Evolutionary conservation across 1,140 invertebrate species (phyloP).

Genomic region (Drosophila equinoxialis): DNA sequence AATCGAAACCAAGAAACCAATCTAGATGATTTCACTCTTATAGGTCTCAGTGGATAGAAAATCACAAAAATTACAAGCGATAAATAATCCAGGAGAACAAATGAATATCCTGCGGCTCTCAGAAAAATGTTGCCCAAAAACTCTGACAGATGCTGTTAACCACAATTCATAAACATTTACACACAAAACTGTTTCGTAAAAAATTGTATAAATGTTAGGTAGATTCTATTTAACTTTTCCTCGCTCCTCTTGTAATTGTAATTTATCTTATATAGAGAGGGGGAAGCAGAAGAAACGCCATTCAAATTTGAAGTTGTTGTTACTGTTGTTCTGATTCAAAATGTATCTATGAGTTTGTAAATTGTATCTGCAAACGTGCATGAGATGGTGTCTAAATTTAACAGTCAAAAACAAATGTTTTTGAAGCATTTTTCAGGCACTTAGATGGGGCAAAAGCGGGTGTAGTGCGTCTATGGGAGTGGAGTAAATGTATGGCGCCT

Average conservation of each 20-base stretch:
- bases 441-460: neutral
- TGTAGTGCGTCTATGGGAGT: neutral
- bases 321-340: slow-evolving; percentile 24
- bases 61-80: slow-evolving; percentile 42
- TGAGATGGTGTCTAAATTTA: slow-evolving; percentile 64
- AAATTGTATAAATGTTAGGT: slow-evolving; percentile 43
- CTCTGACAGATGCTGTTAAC: slow-evolving; percentile 59
- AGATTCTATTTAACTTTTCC: slow-evolving; percentile 64
- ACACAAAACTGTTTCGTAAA: slow-evolving; percentile 33
- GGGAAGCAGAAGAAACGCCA: slow-evolving; percentile 15
- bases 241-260: slow-evolving; percentile 6
- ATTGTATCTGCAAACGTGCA: slow-evolving; percentile 34
- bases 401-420: slow-evolving; percentile 51
- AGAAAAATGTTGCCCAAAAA: slow-evolving; percentile 29
- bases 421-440: slow-evolving; percentile 46
- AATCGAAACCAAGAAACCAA: no score
- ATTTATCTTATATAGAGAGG: neutral
- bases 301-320: slow-evolving; percentile 33
- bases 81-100: slow-evolving; percentile 1
- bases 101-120: slow-evolving; percentile 46
- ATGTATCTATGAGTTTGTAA: slow-evolving; percentile 32
- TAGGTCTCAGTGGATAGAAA: neutral
- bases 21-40: neutral
- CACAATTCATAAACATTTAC: slow-evolving; percentile 68
- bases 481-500: slow-evolving; percentile 49